Percentiles rank a stretch among this genome's conserved stretches.
Evolutionary conservation across 2,888 invertebrate species (phyloP).

Genomic region (Mesodorylaimus sp.): DNA sequence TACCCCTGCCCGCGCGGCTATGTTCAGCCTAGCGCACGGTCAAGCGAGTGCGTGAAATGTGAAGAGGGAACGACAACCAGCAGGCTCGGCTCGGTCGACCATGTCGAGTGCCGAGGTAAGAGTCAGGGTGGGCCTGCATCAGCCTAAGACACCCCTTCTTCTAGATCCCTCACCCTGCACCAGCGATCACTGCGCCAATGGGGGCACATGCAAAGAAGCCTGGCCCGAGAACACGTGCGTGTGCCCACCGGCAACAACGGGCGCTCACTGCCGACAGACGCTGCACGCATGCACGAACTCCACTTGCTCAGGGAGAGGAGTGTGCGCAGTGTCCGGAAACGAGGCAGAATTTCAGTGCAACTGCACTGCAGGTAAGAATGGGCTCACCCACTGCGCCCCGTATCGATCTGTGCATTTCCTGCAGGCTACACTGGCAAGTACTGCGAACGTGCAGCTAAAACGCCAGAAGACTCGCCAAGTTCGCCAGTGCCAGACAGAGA

Average conservation of each 20-base stretch:
- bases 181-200: not conserved
- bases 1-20: not conserved
- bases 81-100: no score
- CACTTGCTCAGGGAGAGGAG: not conserved
- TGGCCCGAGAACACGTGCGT: not conserved
- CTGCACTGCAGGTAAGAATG: conserved; percentile 1
- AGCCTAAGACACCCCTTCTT: no score
- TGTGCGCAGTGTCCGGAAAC: not conserved
- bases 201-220: not conserved
- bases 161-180: not conserved
- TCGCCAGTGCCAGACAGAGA: no score
- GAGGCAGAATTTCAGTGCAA: not conserved
- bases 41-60: not conserved
- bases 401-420: no score
- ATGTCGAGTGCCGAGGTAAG: no score
- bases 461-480: no score
- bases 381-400: no score
- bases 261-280: not conserved
- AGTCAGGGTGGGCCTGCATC: no score
- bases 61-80: no score
- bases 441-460: not conserved
- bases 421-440: conserved; percentile 1
- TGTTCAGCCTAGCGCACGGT: not conserved
- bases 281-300: not conserved
- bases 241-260: not conserved